phyloP scores from a whole-genome alignment of 2,113 vertebrate species.

The Pangasianodon hypophthalmus region DNA sequence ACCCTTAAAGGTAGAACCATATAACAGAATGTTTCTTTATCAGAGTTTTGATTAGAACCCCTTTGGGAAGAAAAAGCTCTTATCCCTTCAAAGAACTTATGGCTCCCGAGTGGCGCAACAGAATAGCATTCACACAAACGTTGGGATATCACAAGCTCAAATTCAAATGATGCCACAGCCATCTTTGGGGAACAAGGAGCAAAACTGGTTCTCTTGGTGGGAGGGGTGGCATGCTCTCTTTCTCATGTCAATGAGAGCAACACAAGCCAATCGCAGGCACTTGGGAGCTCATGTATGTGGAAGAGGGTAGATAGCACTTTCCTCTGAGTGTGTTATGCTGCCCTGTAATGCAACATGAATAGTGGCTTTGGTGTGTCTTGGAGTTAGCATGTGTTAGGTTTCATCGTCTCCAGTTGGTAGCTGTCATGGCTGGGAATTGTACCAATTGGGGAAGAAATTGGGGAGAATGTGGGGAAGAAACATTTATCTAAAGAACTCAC shows the following conservation, averaged over 20 bases:
- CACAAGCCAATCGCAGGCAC: background rate
- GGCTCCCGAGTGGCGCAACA: background rate
- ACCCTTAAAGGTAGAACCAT: background rate
- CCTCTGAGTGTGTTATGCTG: background rate
- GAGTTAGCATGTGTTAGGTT: background rate
- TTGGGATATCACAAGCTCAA: background rate
- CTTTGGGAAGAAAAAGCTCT: background rate
- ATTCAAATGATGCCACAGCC: background rate
- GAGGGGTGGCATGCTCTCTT: background rate
- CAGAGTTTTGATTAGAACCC: background rate
- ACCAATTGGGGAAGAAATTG: too few species aligned
- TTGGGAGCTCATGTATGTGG: background rate
- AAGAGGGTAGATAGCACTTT: background rate
- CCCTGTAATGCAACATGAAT: background rate
- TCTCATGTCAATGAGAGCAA: background rate
- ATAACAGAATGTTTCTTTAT: background rate
- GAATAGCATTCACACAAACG: background rate
- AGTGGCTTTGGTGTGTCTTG: background rate
- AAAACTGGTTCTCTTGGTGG: too few species aligned
- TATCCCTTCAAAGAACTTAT: background rate
- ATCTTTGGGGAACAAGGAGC: background rate
- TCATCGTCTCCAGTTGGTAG: background rate
- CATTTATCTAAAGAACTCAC: background rate
- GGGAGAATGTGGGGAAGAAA: background rate
- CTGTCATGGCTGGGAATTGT: background rate